Conservation (phyloP, 2,888 invertebrate genomes). For the Euproctis similis region DNA sequence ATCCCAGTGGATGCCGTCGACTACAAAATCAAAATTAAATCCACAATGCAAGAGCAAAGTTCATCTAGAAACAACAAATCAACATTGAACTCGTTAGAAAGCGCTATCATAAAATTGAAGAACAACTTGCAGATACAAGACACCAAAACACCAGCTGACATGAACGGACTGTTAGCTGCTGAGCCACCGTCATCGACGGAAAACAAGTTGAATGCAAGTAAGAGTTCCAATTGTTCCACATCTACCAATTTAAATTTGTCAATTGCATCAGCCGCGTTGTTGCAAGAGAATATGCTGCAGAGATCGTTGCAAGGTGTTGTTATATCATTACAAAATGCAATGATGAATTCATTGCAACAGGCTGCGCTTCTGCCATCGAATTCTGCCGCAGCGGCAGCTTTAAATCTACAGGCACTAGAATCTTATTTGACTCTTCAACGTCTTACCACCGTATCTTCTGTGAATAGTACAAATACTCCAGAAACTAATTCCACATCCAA, state of each 20-base stretch:
- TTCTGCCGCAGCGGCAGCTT: conserved; percentile 88
- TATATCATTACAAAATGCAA: conserved; percentile 87
- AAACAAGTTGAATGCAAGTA: conserved; percentile 58
- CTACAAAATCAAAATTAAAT: neutral
- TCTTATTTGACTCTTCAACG: conserved; percentile 90
- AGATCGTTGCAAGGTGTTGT: conserved; percentile 87
- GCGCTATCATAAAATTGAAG: conserved; percentile 71
- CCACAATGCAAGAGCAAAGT: conserved; percentile 71
- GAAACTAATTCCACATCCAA: conserved; percentile 67
- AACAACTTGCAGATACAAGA: conserved; percentile 73
- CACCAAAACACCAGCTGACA: conserved; percentile 49
- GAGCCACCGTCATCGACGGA: conserved; percentile 55
- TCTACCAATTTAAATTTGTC: conserved; percentile 61
- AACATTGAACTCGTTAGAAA: conserved; percentile 68
- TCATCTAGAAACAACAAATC: conserved; percentile 62
- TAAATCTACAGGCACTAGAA: conserved; percentile 90
- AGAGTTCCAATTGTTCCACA: conserved; percentile 55
- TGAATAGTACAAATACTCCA: conserved; percentile 48
- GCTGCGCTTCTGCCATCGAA: conserved; percentile 88
- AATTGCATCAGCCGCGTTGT: conserved; percentile 76
- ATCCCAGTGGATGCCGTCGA: conserved; percentile 21
- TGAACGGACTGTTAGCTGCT: conserved; percentile 50
- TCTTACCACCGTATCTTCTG: conserved; percentile 81
- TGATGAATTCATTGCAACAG: conserved; percentile 89
- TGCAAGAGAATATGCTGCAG: conserved; percentile 80